Base-by-base conservation (phyloP, 2,888 invertebrate species). In the Rhodophaea formosa region DNA sequence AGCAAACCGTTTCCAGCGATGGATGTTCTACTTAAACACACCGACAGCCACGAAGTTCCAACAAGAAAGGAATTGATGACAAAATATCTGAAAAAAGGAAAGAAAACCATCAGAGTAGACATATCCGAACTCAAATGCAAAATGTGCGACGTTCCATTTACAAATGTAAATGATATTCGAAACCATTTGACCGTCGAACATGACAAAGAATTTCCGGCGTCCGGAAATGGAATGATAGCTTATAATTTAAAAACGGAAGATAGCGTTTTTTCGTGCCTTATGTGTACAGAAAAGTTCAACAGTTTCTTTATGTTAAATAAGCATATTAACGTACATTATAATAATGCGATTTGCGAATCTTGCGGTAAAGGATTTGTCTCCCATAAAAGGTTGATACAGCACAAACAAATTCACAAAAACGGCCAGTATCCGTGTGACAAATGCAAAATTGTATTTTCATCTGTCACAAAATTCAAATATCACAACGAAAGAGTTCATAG, bases 21-120 rank as follows among this genome's bases (percentile, higher is more conserved):
- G 16, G 55, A 58, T 30, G 52, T 51, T 0, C 52, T 64, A 7
- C 30, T 64, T 12, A 23, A 58, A 17, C 63, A 64, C 15, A 59
- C 63, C 0, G 54, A 29, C 15, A 45, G 7, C 8, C 63, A 64
- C 8, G 45, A 51, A 17, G 59, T 60, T 0, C 63, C 63, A 0
- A 52, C 49, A 2, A 30, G 39, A 10, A 42, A 52, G 8, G 57
- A 59, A 10, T 64, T 71, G 44, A 53, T 73, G 10, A 70, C 65
- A 58, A 59, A 62, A 7, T 49, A 66, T 12, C 30, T 73, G 7
- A 71, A 68, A 52, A 71, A 65, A 60, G 74, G 72, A 29, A 71
- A 71, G 57, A 67, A 68, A 17, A 70, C 67, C 0, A 60, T 72
- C 6, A 72, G 72, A 65, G 72, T 69, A 1, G 72, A 74, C 39